A percentile compares a stretch with the other conserved stretches of the same genome.
phyloP scores from a whole-genome alignment of 2,888 invertebrate genomes.

The Rhagium mordax region DNA sequence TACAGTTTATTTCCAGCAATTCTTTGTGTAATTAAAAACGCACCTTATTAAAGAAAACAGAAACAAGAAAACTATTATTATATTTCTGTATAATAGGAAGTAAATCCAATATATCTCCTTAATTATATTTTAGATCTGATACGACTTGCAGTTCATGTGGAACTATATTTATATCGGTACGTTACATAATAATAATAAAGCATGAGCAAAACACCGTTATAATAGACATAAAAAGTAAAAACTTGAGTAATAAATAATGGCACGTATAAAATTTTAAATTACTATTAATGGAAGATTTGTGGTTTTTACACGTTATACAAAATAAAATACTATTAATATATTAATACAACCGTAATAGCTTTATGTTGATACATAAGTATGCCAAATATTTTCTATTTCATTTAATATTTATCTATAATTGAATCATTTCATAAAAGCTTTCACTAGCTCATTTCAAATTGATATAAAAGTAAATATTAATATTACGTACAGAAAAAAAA shows the following conservation, averaged over 20 bases:
- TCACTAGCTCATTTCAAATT: background rate
- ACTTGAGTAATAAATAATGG: background rate
- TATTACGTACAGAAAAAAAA: too few species aligned
- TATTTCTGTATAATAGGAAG: background rate
- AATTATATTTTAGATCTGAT: background rate
- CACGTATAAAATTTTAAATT: background rate
- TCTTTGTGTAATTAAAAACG: too few species aligned
- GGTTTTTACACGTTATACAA: conserved; percentile 2
- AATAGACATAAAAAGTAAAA: conserved; percentile 2
- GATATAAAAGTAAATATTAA: background rate
- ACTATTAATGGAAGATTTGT: conserved; percentile 7
- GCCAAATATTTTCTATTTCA: background rate
- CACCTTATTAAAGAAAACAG: too few species aligned
- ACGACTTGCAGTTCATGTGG: too few species aligned
- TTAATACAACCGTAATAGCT: background rate
- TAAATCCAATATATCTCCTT: background rate
- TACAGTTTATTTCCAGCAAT: too few species aligned
- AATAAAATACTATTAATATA: background rate
- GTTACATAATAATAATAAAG: background rate
- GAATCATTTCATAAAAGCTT: background rate
- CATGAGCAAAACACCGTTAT: background rate
- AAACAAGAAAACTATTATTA: background rate
- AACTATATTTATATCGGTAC: background rate
- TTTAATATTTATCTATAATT: background rate
- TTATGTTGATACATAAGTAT: background rate